Evolutionary conservation across 92 coral and sea anemone genomes (phyloP).

Genomic region (Diadumene lineata): DNA sequence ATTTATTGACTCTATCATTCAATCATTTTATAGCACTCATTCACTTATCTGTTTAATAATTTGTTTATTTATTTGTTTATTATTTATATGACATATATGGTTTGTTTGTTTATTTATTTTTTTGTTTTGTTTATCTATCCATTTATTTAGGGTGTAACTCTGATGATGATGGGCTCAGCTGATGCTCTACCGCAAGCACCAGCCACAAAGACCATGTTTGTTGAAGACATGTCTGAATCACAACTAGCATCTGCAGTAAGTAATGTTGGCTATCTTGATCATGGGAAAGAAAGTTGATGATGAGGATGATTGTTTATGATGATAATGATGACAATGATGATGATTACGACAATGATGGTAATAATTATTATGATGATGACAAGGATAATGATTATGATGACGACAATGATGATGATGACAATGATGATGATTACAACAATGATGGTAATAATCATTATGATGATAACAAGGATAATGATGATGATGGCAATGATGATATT

Average conservation of each 20-base stretch:
- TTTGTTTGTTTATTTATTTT: not conserved
- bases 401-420: not conserved
- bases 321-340: not conserved
- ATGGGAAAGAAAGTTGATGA: not conserved
- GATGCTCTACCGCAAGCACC: conserved; percentile 95
- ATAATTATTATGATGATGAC: not conserved
- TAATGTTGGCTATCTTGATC: not conserved
- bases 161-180: conserved; percentile 99
- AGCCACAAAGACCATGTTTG: conserved; percentile 80
- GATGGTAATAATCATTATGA: not conserved
- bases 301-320: too few species aligned
- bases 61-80: too few species aligned
- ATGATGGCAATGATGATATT: not conserved
- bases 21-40: too few species aligned
- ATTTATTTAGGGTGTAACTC: conserved; percentile 73
- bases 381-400: not conserved
- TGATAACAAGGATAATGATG: not conserved
- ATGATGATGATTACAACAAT: not conserved
- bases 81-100: too few species aligned
- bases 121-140: not conserved
- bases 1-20: too few species aligned
- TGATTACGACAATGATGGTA: not conserved
- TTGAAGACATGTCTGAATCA: conserved; percentile 98
- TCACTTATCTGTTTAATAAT: too few species aligned
- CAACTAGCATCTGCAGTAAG: conserved; percentile 97